Conservation (phyloP, 2,888 invertebrate genomes). For the Siphonodentalium dalli region DNA sequence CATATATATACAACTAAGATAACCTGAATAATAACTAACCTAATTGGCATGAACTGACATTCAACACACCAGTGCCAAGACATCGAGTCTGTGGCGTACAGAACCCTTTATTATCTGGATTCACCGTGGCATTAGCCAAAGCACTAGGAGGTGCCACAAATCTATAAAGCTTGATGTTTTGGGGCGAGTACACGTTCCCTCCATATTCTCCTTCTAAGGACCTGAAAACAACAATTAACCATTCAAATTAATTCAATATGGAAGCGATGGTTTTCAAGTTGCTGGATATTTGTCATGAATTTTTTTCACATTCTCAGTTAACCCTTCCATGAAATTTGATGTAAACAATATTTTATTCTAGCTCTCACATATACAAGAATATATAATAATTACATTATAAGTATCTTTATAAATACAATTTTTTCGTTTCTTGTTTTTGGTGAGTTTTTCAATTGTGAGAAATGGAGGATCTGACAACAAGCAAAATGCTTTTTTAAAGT, state of each 20-base stretch:
- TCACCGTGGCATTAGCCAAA: constrained; percentile 43
- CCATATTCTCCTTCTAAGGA: constrained; percentile 47
- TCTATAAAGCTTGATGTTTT: constrained; percentile 47
- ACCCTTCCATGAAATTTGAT: too few relatives aligned
- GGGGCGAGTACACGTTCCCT: constrained; percentile 33
- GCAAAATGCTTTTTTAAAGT: too few relatives aligned
- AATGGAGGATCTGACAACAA: too few relatives aligned
- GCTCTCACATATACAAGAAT: too few relatives aligned
- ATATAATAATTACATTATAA: too few relatives aligned
- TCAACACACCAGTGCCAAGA: constrained; percentile 53
- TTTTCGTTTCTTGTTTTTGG: too few relatives aligned
- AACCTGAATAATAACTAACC: constrained; percentile 17
- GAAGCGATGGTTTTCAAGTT: neutral
- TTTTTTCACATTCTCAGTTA: too few relatives aligned
- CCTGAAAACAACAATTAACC: constrained; percentile 36
- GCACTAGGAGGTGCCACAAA: constrained; percentile 37
- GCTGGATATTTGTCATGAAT: too few relatives aligned
- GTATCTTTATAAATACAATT: too few relatives aligned
- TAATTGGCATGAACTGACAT: constrained; percentile 43
- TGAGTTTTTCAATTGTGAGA: too few relatives aligned
- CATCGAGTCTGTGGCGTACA: constrained; percentile 53
- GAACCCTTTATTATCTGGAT: constrained; percentile 60
- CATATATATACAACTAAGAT: neutral
- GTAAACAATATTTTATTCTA: too few relatives aligned
- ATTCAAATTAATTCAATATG: neutral